phyloP scores from a whole-genome alignment of 2,888 invertebrate genomes.

The Saturnia japonica region DNA sequence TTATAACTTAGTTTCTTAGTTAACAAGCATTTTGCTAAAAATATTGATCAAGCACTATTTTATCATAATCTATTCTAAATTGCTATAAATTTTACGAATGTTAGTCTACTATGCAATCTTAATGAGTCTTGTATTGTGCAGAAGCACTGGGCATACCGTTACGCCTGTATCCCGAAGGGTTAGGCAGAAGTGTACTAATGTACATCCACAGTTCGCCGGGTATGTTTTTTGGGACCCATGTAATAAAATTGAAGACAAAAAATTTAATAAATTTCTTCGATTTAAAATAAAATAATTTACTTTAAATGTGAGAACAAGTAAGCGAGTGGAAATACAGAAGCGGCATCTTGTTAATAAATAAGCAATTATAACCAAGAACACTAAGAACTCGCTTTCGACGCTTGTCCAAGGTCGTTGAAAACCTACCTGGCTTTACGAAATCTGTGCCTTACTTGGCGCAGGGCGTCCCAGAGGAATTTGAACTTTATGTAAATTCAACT shows the following conservation, averaged over 20 bases:
- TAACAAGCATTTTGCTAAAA: too few species aligned
- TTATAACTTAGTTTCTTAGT: too few species aligned
- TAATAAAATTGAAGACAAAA: background rate
- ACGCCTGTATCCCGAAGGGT: too few species aligned
- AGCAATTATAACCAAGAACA: conserved; percentile 39
- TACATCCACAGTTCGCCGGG: too few species aligned
- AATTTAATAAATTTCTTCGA: background rate
- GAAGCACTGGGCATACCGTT: too few species aligned
- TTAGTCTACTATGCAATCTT: background rate
- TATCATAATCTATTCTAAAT: too few species aligned
- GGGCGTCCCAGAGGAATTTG: conserved; percentile 32
- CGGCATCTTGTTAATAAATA: conserved; percentile 41
- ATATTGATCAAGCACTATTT: too few species aligned
- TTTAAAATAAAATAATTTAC: background rate
- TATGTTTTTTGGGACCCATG: too few species aligned
- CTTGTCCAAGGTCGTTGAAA: conserved; percentile 47
- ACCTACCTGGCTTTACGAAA: conserved; percentile 48
- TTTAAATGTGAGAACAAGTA: background rate
- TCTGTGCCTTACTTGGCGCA: conserved; percentile 40
- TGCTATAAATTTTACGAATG: background rate
- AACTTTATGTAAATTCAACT: conserved; percentile 36
- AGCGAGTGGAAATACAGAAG: conserved; percentile 28
- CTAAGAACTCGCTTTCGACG: conserved; percentile 42
- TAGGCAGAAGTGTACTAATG: too few species aligned
- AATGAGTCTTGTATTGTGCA: too few species aligned